Conservation (phyloP, 1,140 invertebrate genomes). For the Calosoma granatense region DNA sequence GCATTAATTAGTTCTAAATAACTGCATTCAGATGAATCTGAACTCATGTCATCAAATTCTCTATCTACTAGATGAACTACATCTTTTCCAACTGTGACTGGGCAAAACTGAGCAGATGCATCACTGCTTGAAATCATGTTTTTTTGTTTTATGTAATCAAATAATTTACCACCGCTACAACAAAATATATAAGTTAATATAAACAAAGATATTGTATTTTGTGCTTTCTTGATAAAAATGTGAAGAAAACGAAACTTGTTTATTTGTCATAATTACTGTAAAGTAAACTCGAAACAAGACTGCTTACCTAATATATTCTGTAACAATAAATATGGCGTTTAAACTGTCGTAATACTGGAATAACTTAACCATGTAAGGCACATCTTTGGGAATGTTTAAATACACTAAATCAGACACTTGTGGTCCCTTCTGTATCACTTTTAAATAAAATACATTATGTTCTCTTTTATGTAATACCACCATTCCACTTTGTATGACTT, state of each 20-base stretch:
- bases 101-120: background rate
- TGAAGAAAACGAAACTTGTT: too few species aligned
- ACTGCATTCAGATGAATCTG: conserved; percentile 26
- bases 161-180: conserved; percentile 31
- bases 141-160: conserved; percentile 29
- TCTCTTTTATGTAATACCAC: conserved; percentile 36
- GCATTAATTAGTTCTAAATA: conserved; percentile 25
- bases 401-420: conserved; percentile 10
- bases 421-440: conserved; percentile 21
- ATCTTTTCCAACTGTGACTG: conserved; percentile 8
- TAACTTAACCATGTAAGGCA: conserved; percentile 40
- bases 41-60: conserved; percentile 15
- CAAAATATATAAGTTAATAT: background rate
- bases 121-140: background rate
- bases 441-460: conserved; percentile 36
- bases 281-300: background rate
- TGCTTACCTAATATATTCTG: conserved; percentile 33
- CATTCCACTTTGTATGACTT: conserved; percentile 36
- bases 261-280: background rate
- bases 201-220: conserved; percentile 3
- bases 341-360: conserved; percentile 38
- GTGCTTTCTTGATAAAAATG: background rate
- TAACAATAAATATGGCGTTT: conserved; percentile 38
- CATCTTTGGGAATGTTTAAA: conserved; percentile 36
- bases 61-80: background rate